phyloP scores from a whole-genome alignment of 35 echinoderm and acorn worm genomes.

The Antedon bifida region DNA sequence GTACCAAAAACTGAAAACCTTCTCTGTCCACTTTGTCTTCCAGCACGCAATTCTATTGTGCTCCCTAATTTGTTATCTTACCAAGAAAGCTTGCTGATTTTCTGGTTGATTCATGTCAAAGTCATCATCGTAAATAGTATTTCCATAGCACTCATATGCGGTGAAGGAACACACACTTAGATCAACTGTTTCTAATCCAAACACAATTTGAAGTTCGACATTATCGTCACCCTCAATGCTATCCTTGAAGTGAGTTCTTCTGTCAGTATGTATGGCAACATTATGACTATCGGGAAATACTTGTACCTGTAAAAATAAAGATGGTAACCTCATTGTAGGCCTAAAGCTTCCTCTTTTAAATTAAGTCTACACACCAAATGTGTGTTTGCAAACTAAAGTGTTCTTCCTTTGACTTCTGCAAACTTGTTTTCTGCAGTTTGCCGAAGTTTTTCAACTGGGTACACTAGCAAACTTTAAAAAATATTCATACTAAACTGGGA shows the following conservation, averaged over 20 bases:
- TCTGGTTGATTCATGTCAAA: conserved; percentile 3
- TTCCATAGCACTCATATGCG: background rate
- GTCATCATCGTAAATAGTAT: background rate
- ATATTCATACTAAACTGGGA: too few species aligned
- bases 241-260: background rate
- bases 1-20: too few species aligned
- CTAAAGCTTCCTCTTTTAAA: too few species aligned
- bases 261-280: background rate
- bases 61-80: background rate
- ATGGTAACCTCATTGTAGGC: too few species aligned
- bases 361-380: too few species aligned
- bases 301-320: background rate
- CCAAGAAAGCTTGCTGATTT: conserved; percentile 5
- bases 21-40: too few species aligned
- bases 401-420: too few species aligned
- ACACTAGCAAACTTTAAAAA: too few species aligned
- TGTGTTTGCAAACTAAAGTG: too few species aligned
- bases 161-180: background rate
- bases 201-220: background rate
- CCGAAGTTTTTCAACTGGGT: too few species aligned
- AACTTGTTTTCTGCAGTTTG: too few species aligned
- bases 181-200: background rate
- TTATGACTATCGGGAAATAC: background rate
- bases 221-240: background rate
- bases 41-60: background rate